phyloP scores from a whole-genome alignment of 2,888 invertebrate species.

The Mechanitis mazaeus region DNA sequence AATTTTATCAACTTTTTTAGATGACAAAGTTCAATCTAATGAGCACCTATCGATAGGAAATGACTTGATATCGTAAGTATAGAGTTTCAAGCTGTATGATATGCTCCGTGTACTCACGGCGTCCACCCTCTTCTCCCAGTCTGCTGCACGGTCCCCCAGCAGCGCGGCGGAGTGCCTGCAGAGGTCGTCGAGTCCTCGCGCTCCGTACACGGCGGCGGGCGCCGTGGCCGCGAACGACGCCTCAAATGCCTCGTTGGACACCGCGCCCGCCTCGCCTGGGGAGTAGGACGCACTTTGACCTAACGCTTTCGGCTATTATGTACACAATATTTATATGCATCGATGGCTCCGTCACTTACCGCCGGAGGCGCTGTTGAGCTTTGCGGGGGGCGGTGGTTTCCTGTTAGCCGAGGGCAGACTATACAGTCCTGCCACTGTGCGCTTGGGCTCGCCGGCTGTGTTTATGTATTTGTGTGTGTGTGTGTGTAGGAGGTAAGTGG shows the following conservation, averaged over 20 bases:
- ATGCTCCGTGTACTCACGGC: conserved; percentile 77
- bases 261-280: conserved; percentile 84
- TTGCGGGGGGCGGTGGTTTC: conserved; percentile 65
- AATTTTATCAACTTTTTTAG: too few relatives aligned
- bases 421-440: conserved; percentile 55
- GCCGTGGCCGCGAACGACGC: conserved; percentile 90
- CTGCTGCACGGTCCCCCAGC: conserved; percentile 87
- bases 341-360: conserved; percentile 43
- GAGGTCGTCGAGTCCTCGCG: conserved; percentile 88
- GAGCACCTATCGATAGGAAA: too few relatives aligned
- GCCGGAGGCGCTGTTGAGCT: conserved; percentile 48
- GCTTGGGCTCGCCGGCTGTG: conserved; percentile 61
- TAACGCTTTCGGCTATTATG: too few relatives aligned
- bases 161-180: conserved; percentile 84
- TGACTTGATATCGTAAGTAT: too few relatives aligned
- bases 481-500: not conserved
- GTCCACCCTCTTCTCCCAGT: conserved; percentile 97
- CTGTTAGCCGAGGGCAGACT: conserved; percentile 54
- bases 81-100: not conserved
- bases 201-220: conserved; percentile 87
- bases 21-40: too few relatives aligned
- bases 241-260: conserved; percentile 92
- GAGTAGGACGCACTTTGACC: too few relatives aligned
- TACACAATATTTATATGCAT: not conserved
- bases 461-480: conserved; percentile 18